Conservation (phyloP, 2,113 vertebrate genomes). For the Collichthys lucidus region DNA sequence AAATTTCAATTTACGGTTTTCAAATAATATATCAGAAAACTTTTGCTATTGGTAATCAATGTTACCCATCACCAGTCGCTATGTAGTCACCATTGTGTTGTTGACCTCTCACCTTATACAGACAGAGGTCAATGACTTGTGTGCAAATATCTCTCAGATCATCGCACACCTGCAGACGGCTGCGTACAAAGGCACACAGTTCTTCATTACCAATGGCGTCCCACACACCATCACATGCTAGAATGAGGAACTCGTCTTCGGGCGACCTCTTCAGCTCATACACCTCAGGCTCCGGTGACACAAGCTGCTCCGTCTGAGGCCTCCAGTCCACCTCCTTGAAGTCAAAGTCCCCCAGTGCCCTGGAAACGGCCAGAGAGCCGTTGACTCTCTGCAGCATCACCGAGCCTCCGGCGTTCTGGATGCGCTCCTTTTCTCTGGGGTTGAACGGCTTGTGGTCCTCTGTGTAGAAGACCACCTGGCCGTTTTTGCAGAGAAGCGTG, state of each 20-base stretch:
- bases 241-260: slow-evolving; percentile 86
- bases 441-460: slow-evolving; percentile 88
- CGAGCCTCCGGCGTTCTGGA: slow-evolving; percentile 87
- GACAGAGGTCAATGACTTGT: slow-evolving; percentile 86
- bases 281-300: slow-evolving; percentile 88
- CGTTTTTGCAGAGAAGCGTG: slow-evolving; percentile 83
- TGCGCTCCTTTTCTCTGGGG: slow-evolving; percentile 86
- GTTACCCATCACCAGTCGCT: too few species aligned
- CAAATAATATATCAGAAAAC: too few species aligned
- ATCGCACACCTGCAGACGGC: slow-evolving; percentile 82
- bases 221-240: slow-evolving; percentile 89
- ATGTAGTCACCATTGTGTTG: background rate
- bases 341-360: slow-evolving; percentile 87
- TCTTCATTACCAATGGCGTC: slow-evolving; percentile 85
- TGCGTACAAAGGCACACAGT: slow-evolving; percentile 83
- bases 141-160: slow-evolving; percentile 86
- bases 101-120: slow-evolving; percentile 86
- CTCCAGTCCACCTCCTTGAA: slow-evolving; percentile 86
- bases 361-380: slow-evolving; percentile 88
- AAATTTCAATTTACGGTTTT: too few species aligned
- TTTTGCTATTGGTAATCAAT: too few species aligned
- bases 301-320: slow-evolving; percentile 86
- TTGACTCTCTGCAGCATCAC: slow-evolving; percentile 85
- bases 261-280: slow-evolving; percentile 79
- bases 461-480: slow-evolving; percentile 85